Evolutionary conservation across 2,888 invertebrate species (phyloP).

Genomic region (Fragum whitleyi): DNA sequence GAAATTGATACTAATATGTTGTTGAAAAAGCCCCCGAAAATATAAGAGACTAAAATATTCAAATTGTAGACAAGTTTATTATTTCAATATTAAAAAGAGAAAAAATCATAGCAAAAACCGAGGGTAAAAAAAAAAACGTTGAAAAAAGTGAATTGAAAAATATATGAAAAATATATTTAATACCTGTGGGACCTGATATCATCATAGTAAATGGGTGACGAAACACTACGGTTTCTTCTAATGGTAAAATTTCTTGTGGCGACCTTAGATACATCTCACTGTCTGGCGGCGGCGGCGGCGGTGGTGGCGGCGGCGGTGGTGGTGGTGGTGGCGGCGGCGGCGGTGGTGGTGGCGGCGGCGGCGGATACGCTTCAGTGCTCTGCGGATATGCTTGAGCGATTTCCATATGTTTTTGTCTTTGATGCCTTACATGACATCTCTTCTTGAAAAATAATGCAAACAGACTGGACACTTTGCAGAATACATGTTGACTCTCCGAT

Average conservation of each 20-base stretch:
- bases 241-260: too few relatives aligned
- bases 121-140: neutral
- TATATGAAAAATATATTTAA: neutral
- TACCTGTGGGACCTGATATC: constrained; percentile 36
- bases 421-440: constrained; percentile 32
- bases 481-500: neutral
- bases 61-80: too few relatives aligned
- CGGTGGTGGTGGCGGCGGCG: neutral
- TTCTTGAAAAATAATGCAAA: constrained; percentile 23
- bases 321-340: neutral
- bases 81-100: too few relatives aligned
- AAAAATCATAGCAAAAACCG: too few relatives aligned
- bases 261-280: too few relatives aligned
- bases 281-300: constrained; percentile 10
- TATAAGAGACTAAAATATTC: too few relatives aligned
- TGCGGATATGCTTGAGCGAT: too few relatives aligned
- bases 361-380: constrained; percentile 29
- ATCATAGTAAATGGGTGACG: constrained; percentile 39
- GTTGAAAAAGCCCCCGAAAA: too few relatives aligned
- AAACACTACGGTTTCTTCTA: too few relatives aligned
- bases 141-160: neutral
- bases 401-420: constrained; percentile 27
- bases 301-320: neutral
- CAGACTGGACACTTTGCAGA: constrained; percentile 25
- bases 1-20: too few relatives aligned